Percentiles rank a stretch among this genome's conserved stretches.
These are phyloP conservation scores for Crotalus tigris DNA, from an alignment of 2,113 vertebrate species.

Conservation along the genomic window DNA sequence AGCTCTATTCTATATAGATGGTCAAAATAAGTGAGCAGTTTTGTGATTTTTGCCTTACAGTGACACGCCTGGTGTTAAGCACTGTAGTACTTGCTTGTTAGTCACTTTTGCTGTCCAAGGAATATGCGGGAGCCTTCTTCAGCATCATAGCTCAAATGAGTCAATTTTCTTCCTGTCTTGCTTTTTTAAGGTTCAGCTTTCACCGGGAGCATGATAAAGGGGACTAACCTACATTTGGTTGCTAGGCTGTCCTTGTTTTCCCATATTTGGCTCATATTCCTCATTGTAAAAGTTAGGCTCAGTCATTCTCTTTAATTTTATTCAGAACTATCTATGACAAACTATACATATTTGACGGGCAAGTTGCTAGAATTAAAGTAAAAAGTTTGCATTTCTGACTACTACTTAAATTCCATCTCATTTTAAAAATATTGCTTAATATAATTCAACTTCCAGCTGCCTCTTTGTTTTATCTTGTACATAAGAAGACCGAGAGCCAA, in stretches of 20 bases:
- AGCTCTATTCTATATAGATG: too few relatives aligned
- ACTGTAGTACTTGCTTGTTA: not conserved
- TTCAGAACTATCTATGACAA: not conserved
- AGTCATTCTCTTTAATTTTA: not conserved
- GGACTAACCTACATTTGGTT: not conserved
- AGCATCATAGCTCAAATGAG: not conserved
- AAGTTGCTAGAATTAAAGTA: not conserved
- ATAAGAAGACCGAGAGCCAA: slow-evolving; percentile 28
- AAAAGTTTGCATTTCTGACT: not conserved
- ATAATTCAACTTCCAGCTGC: not conserved
- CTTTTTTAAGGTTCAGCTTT: not conserved
- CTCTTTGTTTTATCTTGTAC: slow-evolving; percentile 28
- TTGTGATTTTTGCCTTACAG: too few relatives aligned
- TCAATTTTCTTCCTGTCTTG: not conserved
- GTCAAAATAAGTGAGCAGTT: too few relatives aligned
- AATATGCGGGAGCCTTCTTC: not conserved
- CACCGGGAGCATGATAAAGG: not conserved
- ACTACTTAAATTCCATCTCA: not conserved
- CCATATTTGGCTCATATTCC: not conserved
- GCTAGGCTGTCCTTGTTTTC: not conserved
- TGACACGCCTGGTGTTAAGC: not conserved
- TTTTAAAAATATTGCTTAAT: slow-evolving; percentile 12
- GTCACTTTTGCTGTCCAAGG: not conserved
- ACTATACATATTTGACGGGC: not conserved
- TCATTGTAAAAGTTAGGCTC: not conserved